Conservation (phyloP, 2,113 vertebrate species). For the Rhinoptilus africanus region DNA sequence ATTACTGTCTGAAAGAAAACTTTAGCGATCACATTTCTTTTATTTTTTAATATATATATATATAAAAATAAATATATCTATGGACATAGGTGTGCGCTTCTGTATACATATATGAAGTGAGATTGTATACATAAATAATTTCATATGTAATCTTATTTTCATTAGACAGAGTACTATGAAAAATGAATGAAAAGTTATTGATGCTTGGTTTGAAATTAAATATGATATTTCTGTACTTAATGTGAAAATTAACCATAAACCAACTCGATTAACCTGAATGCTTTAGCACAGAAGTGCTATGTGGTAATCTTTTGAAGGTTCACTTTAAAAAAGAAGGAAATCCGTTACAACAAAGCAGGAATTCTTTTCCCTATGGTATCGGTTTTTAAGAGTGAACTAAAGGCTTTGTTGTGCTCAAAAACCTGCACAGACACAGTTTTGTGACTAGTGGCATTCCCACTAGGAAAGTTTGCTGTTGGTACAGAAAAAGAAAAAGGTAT, state of each 20-base stretch:
- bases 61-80: neutral
- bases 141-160: neutral
- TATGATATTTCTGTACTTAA: neutral
- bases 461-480: neutral
- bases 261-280: neutral
- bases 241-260: neutral
- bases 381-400: neutral
- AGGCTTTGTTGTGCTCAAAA: neutral
- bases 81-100: fast-evolving
- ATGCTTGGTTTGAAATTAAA: neutral
- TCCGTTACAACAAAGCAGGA: neutral
- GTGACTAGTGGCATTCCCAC: neutral
- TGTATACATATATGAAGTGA: neutral
- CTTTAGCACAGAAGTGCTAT: neutral
- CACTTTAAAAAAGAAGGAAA: neutral
- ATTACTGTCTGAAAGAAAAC: neutral
- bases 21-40: neutral
- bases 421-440: neutral
- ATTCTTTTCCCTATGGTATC: neutral
- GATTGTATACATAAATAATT: neutral
- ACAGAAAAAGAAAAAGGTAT: neutral
- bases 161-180: neutral
- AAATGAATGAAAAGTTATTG: neutral
- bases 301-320: neutral
- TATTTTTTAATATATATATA: fast-evolving